Evolutionary conservation across 2,797 vertebrate species (phyloP), one percentile per base, ranked within the genome.

Genomic region (Rhodeus uyekii): DNA sequence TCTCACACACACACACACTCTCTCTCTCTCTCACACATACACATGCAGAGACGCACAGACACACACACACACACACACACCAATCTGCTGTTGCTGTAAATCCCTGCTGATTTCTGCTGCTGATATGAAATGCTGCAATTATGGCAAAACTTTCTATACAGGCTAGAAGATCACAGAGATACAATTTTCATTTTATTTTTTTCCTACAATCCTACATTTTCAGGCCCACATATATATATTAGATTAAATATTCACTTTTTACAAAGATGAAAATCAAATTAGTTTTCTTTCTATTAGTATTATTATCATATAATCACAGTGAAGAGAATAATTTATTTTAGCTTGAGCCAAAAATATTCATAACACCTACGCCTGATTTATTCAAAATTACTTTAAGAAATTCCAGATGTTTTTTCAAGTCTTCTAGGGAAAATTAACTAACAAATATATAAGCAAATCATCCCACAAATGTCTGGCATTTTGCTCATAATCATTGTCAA

Each of bases 81-180:
- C 42, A 55, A 67, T 79, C 77, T 79, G 48, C 34, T 13, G 27
- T 50, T 36, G 76, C 42, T 38, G 76, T 39, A 69, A 53, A 60
- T 38, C 38, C n/a, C 34, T 38, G 50, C 53, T 38, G 72, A 75
- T 75, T 75, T 67, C 63, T 78, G 63, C 76, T 36, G 19, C 63
- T 67, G 76, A 64, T 58, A 55, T 22, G 38, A 67, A 79, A 78
- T 39, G 8, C 48, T 68, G 34, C 48, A 76, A 76, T 76, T 76
- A 76, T 63, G 27, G 10, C 74, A 46, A 27, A 76, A 76, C 24
- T 13, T 76, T 76, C 55, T 42, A 44, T 24, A 60, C 38, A 16
- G 50, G 50, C 34, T 58, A 55, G n/a, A 14, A 0, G 32, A 74
- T 74, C 72, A 58, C 38, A 74, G n/a, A 74, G 50, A 74, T 27